Conservation (phyloP, 2,888 invertebrate species). For the Sminthurinus aureus region DNA sequence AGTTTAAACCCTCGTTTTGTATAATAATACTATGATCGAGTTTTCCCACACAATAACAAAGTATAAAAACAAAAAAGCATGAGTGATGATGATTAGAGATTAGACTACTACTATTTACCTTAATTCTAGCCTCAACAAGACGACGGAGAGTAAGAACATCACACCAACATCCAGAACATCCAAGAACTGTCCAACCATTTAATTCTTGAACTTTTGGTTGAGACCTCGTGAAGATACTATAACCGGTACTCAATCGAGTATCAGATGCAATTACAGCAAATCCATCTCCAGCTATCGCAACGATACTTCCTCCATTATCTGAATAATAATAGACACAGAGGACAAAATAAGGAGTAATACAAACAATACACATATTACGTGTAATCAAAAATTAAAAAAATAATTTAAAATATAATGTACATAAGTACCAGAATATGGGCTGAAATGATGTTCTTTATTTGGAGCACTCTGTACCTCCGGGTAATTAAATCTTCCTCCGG, state of each 20-base stretch:
- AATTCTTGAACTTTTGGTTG: slow-evolving; percentile 87
- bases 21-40: not conserved
- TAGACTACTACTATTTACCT: slow-evolving; percentile 67
- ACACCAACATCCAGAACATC: slow-evolving; percentile 97
- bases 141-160: slow-evolving; percentile 91
- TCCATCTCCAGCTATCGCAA: slow-evolving; percentile 95
- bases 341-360: slow-evolving; percentile 28
- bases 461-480: slow-evolving; percentile 33
- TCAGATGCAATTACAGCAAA: slow-evolving; percentile 95
- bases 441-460: slow-evolving; percentile 65
- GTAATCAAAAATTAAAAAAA: not conserved
- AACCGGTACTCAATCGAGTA: slow-evolving; percentile 90
- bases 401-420: slow-evolving; percentile 43
- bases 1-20: not conserved
- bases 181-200: slow-evolving; percentile 85
- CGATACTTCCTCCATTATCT: slow-evolving; percentile 77
- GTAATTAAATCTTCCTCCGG: slow-evolving; percentile 14
- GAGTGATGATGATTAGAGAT: too few species aligned
- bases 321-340: slow-evolving; percentile 36
- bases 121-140: slow-evolving; percentile 83
- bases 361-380: slow-evolving; percentile 34
- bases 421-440: slow-evolving; percentile 78
- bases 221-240: slow-evolving; percentile 86
- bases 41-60: not conserved
- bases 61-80: not conserved